Percentiles rank a stretch among this genome's conserved stretches.
These are phyloP conservation scores for Neolamprologus falcicula DNA, from an alignment of 2,113 vertebrate genomes.

Conservation along the genomic window DNA sequence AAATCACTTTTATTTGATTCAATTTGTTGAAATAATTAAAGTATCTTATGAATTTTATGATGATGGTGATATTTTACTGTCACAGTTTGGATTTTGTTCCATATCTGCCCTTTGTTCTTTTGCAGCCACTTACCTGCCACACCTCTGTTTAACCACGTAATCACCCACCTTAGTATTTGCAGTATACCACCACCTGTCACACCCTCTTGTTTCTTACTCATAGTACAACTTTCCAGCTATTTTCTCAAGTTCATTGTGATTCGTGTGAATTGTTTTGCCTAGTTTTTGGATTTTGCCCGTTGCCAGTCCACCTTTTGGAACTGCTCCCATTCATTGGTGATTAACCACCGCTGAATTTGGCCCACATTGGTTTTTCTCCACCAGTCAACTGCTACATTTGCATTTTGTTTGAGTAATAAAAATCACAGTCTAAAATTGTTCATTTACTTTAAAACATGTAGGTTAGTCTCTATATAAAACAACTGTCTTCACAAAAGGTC, in stretches of 20 bases:
- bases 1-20: not conserved
- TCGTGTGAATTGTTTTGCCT: not conserved
- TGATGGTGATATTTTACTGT: not conserved
- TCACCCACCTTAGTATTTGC: not conserved
- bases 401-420: not conserved
- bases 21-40: not conserved
- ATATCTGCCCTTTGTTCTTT: not conserved
- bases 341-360: not conserved
- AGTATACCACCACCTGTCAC: not conserved
- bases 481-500: not conserved
- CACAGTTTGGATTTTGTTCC: not conserved
- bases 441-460: not conserved
- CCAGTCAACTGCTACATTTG: not conserved
- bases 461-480: not conserved
- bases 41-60: not conserved
- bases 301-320: not conserved
- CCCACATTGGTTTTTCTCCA: not conserved
- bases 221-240: not conserved
- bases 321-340: not conserved
- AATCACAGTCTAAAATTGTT: not conserved
- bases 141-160: not conserved
- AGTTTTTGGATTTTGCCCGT: not conserved
- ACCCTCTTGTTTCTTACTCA: not conserved
- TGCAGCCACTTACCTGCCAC: not conserved
- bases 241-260: not conserved